Evolutionary conservation across 2,113 vertebrate species (phyloP).

Genomic region (Geothlypis trichas): DNA sequence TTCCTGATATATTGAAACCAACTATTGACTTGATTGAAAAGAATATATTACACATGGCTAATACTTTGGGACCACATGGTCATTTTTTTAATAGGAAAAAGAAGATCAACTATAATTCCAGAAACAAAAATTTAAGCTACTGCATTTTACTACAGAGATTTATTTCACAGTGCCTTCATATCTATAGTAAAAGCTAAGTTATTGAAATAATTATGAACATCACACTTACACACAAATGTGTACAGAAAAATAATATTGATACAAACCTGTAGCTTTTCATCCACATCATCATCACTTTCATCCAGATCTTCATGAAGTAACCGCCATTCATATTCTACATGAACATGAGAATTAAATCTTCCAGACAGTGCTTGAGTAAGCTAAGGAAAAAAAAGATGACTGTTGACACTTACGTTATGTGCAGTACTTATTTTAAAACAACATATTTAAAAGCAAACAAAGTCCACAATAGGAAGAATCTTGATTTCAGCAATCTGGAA

Average conservation of each 20-base stretch:
- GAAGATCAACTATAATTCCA: neutral
- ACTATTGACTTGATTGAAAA: neutral
- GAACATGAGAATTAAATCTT: slow-evolving; percentile 93
- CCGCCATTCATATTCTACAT: slow-evolving; percentile 97
- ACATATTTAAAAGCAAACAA: neutral
- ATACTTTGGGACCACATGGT: neutral
- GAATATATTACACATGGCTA: neutral
- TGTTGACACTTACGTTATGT: neutral
- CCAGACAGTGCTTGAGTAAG: slow-evolving; percentile 89
- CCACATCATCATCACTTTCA: slow-evolving; percentile 94
- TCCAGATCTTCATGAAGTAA: slow-evolving; percentile 92
- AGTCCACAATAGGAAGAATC: neutral
- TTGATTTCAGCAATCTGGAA: neutral
- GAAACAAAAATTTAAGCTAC: neutral
- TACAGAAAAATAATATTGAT: neutral
- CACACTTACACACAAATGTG: neutral
- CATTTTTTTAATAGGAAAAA: neutral
- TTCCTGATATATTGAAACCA: neutral
- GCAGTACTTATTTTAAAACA: neutral
- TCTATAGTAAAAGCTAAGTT: neutral
- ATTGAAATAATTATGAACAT: neutral
- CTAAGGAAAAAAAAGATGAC: slow-evolving; percentile 60
- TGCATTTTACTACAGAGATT: neutral
- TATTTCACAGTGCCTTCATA: neutral
- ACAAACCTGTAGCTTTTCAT: slow-evolving; percentile 86